Conservation (phyloP, 30 jellyfish, hydroid and myxozoan genomes). For the Chrysaora quinquecirrha region DNA sequence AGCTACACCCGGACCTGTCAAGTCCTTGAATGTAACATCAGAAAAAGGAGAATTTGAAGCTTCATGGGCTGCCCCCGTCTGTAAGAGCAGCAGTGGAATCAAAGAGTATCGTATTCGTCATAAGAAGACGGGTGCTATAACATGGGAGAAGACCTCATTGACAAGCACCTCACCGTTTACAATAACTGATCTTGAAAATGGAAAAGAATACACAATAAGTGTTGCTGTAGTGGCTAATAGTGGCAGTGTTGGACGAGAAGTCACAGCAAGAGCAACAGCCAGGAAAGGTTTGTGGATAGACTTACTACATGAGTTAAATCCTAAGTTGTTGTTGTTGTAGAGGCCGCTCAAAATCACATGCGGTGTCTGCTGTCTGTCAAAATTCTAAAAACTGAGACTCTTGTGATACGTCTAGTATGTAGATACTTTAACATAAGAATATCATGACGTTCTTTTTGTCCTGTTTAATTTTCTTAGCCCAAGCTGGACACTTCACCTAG, state of each 20-base stretch:
- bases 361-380: too few species aligned
- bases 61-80: slow-evolving; percentile 21
- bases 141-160: not conserved
- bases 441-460: too few species aligned
- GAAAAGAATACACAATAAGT: not conserved
- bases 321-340: too few species aligned
- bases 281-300: too few species aligned
- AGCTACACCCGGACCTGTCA: slow-evolving; percentile 2
- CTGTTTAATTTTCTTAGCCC: too few species aligned
- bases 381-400: too few species aligned
- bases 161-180: not conserved
- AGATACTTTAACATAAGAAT: too few species aligned
- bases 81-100: not conserved
- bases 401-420: too few species aligned
- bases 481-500: too few species aligned
- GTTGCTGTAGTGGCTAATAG: slow-evolving; percentile 17
- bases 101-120: not conserved
- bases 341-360: too few species aligned
- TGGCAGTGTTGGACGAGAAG: not conserved
- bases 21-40: not conserved
- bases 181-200: not conserved
- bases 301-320: too few species aligned
- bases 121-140: slow-evolving; percentile 12
- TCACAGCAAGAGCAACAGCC: not conserved
- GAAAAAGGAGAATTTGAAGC: not conserved